Conservation (phyloP, 2,113 vertebrate species). For the Scomber colias region DNA sequence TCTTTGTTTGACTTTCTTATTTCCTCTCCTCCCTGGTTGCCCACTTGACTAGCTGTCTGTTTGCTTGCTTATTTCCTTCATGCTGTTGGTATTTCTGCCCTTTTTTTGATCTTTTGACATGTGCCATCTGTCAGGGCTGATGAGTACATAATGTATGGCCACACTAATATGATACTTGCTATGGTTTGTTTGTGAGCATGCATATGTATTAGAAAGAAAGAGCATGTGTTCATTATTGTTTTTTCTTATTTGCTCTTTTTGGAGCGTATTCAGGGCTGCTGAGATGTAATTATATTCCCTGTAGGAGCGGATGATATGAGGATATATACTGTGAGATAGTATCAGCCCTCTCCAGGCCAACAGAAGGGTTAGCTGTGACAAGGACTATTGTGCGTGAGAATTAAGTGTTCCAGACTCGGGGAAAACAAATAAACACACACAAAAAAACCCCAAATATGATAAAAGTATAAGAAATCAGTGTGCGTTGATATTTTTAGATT, state of each 20-base stretch:
- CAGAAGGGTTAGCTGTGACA: too few species aligned
- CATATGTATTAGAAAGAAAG: neutral
- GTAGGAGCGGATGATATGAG: neutral
- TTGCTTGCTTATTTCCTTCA: neutral
- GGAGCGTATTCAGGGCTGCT: neutral
- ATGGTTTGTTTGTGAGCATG: neutral
- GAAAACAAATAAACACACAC: too few species aligned
- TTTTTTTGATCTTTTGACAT: constrained; percentile 11
- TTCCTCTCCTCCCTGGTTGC: neutral
- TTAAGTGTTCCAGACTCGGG: too few species aligned
- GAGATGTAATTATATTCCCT: neutral
- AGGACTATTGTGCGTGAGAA: too few species aligned
- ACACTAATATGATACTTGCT: neutral
- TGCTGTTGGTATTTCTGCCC: neutral
- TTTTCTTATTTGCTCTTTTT: neutral
- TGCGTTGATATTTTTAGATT: too few species aligned
- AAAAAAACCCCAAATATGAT: too few species aligned
- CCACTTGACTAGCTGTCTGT: neutral
- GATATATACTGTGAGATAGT: too few species aligned
- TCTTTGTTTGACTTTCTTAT: neutral
- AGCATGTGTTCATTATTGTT: neutral
- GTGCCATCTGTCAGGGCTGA: neutral
- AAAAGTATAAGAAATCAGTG: too few species aligned
- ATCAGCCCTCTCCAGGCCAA: too few species aligned
- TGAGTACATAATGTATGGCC: neutral